These are phyloP conservation scores for Metacarcinus magister DNA, from an alignment of 2,888 invertebrate genomes.

Conservation along the genomic window DNA sequence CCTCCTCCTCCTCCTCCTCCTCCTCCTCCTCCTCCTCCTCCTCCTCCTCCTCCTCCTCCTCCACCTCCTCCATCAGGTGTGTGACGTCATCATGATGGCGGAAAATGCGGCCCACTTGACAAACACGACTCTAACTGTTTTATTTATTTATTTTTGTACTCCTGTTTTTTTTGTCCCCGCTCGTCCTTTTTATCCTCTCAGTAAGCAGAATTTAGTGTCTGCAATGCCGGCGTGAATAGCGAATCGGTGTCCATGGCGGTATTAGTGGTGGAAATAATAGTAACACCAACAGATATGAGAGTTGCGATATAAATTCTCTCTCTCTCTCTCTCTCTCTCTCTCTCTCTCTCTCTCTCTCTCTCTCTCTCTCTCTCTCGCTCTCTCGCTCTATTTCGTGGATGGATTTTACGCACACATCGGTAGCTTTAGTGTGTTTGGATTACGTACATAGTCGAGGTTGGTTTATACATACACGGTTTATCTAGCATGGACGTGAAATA, in stretches of 20 bases:
- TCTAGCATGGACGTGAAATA: not conserved
- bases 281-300: slow-evolving; percentile 26
- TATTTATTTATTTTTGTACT: not conserved
- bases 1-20: not conserved
- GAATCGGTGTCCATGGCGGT: not conserved
- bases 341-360: slow-evolving; percentile 58
- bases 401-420: slow-evolving; percentile 44
- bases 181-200: not conserved
- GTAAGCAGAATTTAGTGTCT: slow-evolving; percentile 30
- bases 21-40: not conserved
- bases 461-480: not conserved
- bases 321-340: slow-evolving; percentile 28
- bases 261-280: not conserved
- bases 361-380: slow-evolving; percentile 70
- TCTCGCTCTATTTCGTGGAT: slow-evolving; percentile 84
- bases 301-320: not conserved
- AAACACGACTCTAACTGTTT: slow-evolving; percentile 21
- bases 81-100: slow-evolving; percentile 41
- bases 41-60: not conserved
- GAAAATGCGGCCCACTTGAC: slow-evolving; percentile 34
- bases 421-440: slow-evolving; percentile 54
- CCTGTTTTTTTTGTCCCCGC: not conserved
- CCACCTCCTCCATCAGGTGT: slow-evolving; percentile 9
- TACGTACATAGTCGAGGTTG: slow-evolving; percentile 26
- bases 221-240: not conserved